A percentile compares a stretch with the other conserved stretches of the same genome.
These are phyloP conservation scores for Mesorhabditis belari DNA, from an alignment of 2,888 invertebrate genomes.

Conservation along the genomic window DNA sequence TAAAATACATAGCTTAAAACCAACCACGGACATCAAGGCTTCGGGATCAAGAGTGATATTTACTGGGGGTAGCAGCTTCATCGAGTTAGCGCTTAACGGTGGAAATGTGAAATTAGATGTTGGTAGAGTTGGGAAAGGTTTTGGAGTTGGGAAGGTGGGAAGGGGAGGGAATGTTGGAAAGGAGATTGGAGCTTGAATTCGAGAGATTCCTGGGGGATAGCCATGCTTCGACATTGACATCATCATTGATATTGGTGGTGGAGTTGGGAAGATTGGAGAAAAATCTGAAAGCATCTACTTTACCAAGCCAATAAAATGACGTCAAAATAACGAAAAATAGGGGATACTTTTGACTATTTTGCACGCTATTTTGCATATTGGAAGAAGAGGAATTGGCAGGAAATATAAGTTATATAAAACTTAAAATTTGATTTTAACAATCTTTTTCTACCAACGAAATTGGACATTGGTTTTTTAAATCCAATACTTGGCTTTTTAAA, in stretches of 20 bases:
- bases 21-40: constrained; percentile 47
- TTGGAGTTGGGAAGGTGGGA: constrained; percentile 8
- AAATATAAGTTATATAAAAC: too few species aligned
- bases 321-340: too few species aligned
- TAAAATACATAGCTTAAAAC: constrained; percentile 10
- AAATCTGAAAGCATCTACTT: too few species aligned
- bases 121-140: constrained; percentile 5
- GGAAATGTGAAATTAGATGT: constrained; percentile 12
- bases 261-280: not conserved
- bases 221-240: too few species aligned
- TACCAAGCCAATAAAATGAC: too few species aligned
- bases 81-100: constrained; percentile 7
- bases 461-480: too few species aligned
- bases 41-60: constrained; percentile 40
- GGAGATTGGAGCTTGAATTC: not conserved
- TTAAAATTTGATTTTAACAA: too few species aligned
- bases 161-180: constrained; percentile 1
- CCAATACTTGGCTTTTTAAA: too few species aligned
- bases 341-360: too few species aligned
- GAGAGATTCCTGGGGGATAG: not conserved
- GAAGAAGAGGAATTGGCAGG: too few species aligned
- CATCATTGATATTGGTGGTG: not conserved
- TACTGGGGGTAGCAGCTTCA: constrained; percentile 1
- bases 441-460: too few species aligned
- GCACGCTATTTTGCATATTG: too few species aligned